Evolutionary conservation across 2,888 invertebrate species (phyloP).

Genomic region (Drosophila anomelani): DNA sequence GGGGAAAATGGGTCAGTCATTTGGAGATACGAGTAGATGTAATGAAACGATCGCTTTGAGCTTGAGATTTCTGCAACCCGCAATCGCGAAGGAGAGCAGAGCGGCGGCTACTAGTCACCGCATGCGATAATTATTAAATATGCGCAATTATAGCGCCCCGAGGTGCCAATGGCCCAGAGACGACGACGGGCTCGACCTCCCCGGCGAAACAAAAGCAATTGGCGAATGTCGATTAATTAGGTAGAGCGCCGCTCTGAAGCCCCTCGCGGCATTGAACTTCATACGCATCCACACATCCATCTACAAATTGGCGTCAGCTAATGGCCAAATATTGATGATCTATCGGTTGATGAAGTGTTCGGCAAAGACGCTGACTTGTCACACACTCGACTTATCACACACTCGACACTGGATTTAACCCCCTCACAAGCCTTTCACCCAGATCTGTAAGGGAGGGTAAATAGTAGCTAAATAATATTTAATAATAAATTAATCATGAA

Average conservation of each 20-base stretch:
- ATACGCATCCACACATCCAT: constrained; percentile 31
- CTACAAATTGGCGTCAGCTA: constrained; percentile 33
- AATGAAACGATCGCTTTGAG: constrained; percentile 36
- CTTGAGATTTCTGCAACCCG: constrained; percentile 12
- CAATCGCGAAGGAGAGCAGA: constrained; percentile 12
- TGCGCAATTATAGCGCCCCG: constrained; percentile 37
- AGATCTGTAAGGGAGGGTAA: constrained; percentile 1
- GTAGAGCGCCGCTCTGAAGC: constrained; percentile 37
- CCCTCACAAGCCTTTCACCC: background rate
- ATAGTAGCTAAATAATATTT: background rate
- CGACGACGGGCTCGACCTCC: constrained; percentile 31
- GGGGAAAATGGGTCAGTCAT: constrained; percentile 37
- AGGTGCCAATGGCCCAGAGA: constrained; percentile 38
- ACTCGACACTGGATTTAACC: background rate
- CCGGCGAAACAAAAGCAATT: constrained; percentile 28
- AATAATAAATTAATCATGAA: background rate
- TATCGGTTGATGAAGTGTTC: constrained; percentile 6
- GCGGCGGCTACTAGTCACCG: constrained; percentile 40
- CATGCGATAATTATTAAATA: constrained; percentile 44
- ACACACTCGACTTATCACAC: background rate
- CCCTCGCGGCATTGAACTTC: constrained; percentile 66
- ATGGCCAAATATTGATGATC: constrained; percentile 48
- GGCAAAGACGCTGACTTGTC: constrained; percentile 2
- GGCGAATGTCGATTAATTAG: constrained; percentile 42
- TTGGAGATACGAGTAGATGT: constrained; percentile 19